phyloP scores from a whole-genome alignment of 2,113 vertebrate species.

The Vireo altiloquus region DNA sequence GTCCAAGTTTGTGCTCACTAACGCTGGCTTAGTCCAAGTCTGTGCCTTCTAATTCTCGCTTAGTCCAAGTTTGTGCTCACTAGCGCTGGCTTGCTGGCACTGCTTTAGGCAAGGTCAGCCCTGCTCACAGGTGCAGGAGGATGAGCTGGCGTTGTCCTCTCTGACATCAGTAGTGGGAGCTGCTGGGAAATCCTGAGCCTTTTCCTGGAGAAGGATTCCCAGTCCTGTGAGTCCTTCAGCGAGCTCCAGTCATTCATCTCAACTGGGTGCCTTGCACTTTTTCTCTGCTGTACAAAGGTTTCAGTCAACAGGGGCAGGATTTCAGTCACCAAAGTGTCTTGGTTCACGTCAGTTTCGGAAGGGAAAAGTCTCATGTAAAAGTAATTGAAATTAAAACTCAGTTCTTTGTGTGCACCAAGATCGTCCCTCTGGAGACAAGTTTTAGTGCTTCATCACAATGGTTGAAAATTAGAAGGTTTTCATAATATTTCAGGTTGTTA shows the following conservation, averaged over 20 bases:
- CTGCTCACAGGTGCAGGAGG: not conserved
- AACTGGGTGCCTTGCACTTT: not conserved
- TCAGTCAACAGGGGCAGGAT: not conserved
- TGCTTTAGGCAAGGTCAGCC: not conserved
- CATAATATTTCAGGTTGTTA: not conserved
- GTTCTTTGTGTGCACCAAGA: not conserved
- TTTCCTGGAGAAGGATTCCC: not conserved
- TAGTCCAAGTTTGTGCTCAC: no score
- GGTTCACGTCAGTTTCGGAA: not conserved
- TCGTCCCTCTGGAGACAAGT: not conserved
- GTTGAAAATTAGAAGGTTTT: not conserved
- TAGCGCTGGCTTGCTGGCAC: not conserved
- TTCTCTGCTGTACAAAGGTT: not conserved
- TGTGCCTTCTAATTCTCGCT: no score
- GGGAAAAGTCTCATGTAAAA: not conserved
- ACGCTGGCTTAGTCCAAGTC: no score
- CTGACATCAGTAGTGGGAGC: not conserved
- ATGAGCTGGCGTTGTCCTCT: not conserved
- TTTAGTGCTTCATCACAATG: not conserved
- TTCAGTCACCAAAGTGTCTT: not conserved
- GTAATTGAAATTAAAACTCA: not conserved
- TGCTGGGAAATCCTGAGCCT: not conserved
- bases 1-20: no score
- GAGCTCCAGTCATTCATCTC: not conserved
- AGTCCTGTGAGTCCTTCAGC: not conserved